Evolutionary conservation across 37 sponge, comb jelly and placozoan species (phyloP).

Genomic region (Bolinopsis microptera): DNA sequence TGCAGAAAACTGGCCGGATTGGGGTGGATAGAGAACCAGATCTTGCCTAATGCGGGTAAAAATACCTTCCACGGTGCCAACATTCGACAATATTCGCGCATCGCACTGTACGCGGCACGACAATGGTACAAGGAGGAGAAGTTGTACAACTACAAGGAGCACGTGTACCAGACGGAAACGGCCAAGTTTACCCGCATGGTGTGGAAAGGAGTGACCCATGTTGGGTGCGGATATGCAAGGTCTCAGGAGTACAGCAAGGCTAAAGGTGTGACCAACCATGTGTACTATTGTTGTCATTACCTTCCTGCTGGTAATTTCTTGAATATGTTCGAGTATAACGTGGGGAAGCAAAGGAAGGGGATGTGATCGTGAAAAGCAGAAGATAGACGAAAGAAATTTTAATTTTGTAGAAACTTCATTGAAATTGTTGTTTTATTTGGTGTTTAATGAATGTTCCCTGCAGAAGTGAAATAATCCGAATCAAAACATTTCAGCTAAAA

Average conservation of each 20-base stretch:
- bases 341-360: no score
- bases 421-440: no score
- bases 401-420: no score
- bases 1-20: neutral
- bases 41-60: neutral
- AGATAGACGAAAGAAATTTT: no score
- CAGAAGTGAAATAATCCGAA: no score
- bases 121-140: neutral
- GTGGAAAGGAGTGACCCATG: neutral
- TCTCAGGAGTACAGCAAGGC: neutral
- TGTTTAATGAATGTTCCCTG: no score
- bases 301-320: neutral
- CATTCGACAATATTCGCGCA: neutral
- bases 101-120: neutral
- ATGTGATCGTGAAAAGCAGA: neutral
- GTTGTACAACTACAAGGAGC: neutral
- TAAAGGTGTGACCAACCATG: neutral
- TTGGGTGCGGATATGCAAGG: neutral
- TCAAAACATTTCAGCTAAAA: no score
- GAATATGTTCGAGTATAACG: neutral
- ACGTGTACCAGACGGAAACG: neutral
- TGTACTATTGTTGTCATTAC: neutral
- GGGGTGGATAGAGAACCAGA: neutral
- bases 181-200: neutral
- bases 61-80: neutral